These are phyloP conservation scores for Cardinalis cardinalis DNA, from an alignment of 2,113 vertebrate genomes.

Conservation along the genomic window DNA sequence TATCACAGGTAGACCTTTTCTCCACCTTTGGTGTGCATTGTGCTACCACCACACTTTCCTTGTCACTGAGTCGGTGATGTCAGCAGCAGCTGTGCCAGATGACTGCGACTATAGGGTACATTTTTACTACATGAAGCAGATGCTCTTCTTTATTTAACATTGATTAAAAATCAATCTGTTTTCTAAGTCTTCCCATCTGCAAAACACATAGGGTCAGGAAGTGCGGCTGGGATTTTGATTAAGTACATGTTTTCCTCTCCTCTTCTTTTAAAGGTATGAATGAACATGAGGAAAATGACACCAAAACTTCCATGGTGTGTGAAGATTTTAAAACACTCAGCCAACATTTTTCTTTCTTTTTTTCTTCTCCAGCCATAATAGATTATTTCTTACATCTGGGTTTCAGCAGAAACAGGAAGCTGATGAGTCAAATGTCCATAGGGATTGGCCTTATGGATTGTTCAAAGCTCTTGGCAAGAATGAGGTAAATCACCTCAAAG, in stretches of 20 bases:
- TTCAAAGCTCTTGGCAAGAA: constrained; percentile 3
- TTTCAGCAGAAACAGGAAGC: constrained; percentile 4
- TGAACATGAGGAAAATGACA: constrained; percentile 26
- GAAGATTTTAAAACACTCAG: not conserved
- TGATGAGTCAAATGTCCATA: not conserved
- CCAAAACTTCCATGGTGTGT: not conserved
- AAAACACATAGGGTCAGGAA: constrained; percentile 34
- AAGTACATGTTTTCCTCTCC: constrained; percentile 9
- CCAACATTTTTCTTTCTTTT: not conserved
- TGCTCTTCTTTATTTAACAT: not conserved
- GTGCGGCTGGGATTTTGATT: not conserved
- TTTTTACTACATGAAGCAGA: constrained; percentile 29
- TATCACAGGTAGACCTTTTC: not conserved
- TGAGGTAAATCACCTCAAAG: not conserved
- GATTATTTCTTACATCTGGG: not conserved
- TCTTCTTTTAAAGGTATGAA: constrained; percentile 41
- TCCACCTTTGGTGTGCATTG: not conserved
- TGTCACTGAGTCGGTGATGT: not conserved
- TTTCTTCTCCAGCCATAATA: not conserved
- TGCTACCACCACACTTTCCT: not conserved
- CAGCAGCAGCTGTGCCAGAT: not conserved
- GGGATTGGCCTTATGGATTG: not conserved
- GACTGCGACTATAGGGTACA: not conserved
- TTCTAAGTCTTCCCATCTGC: constrained; percentile 39
- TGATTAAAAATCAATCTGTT: constrained; percentile 22